phyloP scores from a whole-genome alignment of 1,140 invertebrate species.

The Propsilocerus akamusi region DNA sequence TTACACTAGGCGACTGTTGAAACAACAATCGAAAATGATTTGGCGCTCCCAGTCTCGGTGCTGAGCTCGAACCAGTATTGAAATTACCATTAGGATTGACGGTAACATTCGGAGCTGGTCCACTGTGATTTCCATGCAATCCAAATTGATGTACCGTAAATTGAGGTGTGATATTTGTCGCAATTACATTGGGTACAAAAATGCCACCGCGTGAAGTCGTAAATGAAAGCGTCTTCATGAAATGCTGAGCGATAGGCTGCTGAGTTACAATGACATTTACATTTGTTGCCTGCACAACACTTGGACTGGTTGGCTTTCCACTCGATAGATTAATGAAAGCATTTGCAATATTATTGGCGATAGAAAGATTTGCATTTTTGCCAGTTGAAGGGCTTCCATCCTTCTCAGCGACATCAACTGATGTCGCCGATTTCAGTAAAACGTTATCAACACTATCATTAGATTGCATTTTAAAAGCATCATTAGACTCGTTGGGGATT shows the following conservation, averaged over 20 bases:
- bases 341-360: neutral
- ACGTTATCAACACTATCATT: neutral
- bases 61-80: conserved; percentile 5
- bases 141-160: conserved; percentile 6
- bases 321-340: neutral
- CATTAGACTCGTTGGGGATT: neutral
- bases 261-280: conserved; percentile 5
- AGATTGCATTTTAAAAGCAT: too few relatives aligned
- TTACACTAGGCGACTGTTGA: neutral
- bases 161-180: conserved; percentile 5
- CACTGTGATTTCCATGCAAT: conserved; percentile 12
- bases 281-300: neutral
- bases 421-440: neutral
- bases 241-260: neutral
- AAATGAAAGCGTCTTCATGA: conserved; percentile 3
- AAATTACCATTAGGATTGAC: conserved; percentile 15
- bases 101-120: conserved; percentile 34
- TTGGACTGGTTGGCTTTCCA: neutral
- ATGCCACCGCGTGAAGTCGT: neutral
- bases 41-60: neutral
- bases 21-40: conserved; percentile 1
- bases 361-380: neutral
- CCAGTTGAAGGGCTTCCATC: neutral
- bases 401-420: neutral
- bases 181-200: conserved; percentile 6